Evolutionary conservation across 2,113 vertebrate genomes (phyloP).

Genomic region (Ceyx melanurus): DNA sequence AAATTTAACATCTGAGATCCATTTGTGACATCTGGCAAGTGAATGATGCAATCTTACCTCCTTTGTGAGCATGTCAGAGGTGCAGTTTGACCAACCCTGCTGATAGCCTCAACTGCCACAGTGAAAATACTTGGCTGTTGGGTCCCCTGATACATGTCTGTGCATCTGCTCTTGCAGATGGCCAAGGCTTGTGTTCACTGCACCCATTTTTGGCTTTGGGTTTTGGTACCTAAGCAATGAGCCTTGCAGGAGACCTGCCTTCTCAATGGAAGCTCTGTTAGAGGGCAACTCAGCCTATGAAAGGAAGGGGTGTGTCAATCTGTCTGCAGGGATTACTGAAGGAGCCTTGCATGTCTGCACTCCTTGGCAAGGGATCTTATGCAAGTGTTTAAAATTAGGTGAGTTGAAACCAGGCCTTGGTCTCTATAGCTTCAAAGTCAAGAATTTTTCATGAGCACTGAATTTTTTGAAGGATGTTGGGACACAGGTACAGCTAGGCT

Average conservation of each 20-base stretch:
- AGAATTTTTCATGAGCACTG: background rate
- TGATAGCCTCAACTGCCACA: rapidly evolving
- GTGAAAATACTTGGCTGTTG: background rate
- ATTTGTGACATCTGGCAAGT: slow-evolving; percentile 19
- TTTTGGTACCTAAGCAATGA: background rate
- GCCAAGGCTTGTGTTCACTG: background rate
- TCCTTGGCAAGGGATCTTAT: background rate
- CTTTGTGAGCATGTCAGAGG: background rate
- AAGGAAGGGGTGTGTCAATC: background rate
- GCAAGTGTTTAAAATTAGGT: background rate
- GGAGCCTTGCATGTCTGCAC: background rate
- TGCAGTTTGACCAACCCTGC: background rate
- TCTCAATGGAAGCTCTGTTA: background rate
- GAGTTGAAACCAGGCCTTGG: background rate
- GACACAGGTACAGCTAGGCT: background rate
- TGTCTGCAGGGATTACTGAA: background rate
- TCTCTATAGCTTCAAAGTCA: background rate
- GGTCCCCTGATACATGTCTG: background rate
- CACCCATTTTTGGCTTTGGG: background rate
- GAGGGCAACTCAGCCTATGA: rapidly evolving
- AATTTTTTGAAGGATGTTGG: background rate
- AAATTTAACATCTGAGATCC: slow-evolving; percentile 30
- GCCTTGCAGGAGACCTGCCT: background rate
- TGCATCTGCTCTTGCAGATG: background rate
- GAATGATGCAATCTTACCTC: background rate